Evolutionary conservation across 2,888 invertebrate genomes (phyloP).

Genomic region (Brachyptera risi): DNA sequence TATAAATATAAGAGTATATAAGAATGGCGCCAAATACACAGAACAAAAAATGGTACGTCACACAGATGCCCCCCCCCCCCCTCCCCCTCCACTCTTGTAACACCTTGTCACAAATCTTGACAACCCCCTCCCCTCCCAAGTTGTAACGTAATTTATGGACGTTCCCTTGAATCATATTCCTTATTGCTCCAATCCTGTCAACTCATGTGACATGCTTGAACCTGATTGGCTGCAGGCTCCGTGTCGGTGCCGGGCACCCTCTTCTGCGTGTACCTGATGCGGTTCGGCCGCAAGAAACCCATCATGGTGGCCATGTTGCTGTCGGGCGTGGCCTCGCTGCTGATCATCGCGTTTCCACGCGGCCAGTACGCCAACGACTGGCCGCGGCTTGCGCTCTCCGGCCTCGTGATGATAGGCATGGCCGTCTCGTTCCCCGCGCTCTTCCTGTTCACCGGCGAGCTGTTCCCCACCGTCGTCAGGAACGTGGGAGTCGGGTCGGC

Average conservation of each 20-base stretch:
- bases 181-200: no score
- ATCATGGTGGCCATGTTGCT: slow-evolving; percentile 49
- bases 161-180: no score
- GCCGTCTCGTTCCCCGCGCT: slow-evolving; percentile 29
- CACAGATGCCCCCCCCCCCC: no score
- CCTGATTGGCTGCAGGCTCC: slow-evolving; percentile 42
- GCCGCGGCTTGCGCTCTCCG: slow-evolving; percentile 54
- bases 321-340: slow-evolving; percentile 50
- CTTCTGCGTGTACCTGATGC: slow-evolving; percentile 49
- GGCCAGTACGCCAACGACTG: slow-evolving; percentile 44
- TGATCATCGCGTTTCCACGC: slow-evolving; percentile 50
- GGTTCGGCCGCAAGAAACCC: slow-evolving; percentile 51
- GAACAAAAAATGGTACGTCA: no score
- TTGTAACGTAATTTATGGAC: no score
- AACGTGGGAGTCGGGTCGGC: slow-evolving; percentile 33
- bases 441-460: slow-evolving; percentile 31
- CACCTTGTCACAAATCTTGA: no score
- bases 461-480: slow-evolving; percentile 32
- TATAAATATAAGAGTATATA: no score
- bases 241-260: slow-evolving; percentile 54
- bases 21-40: no score
- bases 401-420: slow-evolving; percentile 26
- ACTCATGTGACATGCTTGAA: no score
- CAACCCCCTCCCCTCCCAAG: no score
- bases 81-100: no score